phyloP scores from a whole-genome alignment of 2,888 invertebrate genomes.

The Palloptera scutellata region DNA sequence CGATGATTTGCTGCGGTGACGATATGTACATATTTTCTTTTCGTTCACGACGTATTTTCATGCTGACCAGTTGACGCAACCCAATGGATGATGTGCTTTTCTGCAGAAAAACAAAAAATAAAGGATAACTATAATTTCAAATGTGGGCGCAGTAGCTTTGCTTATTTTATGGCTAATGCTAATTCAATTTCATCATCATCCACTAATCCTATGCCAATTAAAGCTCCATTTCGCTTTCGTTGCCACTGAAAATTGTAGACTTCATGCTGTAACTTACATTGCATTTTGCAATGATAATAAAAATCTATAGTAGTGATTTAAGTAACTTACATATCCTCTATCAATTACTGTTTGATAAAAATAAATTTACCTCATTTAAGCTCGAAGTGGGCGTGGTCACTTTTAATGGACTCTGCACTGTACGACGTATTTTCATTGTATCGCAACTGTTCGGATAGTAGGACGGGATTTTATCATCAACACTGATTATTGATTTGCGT shows the following conservation, averaged over 20 bases:
- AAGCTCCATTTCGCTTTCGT: too few species aligned
- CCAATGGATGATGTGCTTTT: conserved; percentile 36
- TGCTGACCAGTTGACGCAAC: conserved; percentile 53
- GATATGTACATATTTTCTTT: conserved; percentile 62
- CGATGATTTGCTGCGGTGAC: conserved; percentile 59
- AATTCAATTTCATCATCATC: too few species aligned
- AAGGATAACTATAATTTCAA: too few species aligned
- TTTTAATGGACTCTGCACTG: conserved; percentile 34
- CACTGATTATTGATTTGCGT: conserved; percentile 58
- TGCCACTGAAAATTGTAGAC: too few species aligned
- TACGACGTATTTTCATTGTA: conserved; percentile 51
- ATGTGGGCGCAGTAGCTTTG: too few species aligned
- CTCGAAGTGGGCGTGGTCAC: conserved; percentile 7
- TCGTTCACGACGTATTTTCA: conserved; percentile 54
- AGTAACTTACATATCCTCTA: too few species aligned
- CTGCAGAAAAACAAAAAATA: too few species aligned
- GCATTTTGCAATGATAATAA: too few species aligned
- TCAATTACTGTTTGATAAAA: neutral
- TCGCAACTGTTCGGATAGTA: conserved; percentile 64
- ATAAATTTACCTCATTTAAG: conserved; percentile 34
- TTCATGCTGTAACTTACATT: too few species aligned
- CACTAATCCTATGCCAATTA: too few species aligned
- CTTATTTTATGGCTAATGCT: too few species aligned
- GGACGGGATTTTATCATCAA: conserved; percentile 64
- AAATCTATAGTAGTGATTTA: too few species aligned